phyloP scores from a whole-genome alignment of 1,140 invertebrate genomes.

The Delia radicum region DNA sequence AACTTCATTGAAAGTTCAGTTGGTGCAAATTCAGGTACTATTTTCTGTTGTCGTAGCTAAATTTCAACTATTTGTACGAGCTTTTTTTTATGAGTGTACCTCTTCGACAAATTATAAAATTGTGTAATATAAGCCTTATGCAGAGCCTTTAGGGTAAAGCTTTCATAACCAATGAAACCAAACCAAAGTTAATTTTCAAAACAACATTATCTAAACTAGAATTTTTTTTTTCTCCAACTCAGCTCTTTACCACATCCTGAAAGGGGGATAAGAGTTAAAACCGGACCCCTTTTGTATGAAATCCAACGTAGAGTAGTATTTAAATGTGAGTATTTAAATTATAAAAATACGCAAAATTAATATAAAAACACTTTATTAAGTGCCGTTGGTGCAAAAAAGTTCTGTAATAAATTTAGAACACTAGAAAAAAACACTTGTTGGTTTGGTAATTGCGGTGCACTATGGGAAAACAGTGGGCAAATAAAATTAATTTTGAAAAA shows the following conservation, averaged over 20 bases:
- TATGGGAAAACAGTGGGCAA: background rate
- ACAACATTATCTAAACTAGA: slow-evolving; percentile 21
- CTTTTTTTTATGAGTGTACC: background rate
- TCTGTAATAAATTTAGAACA: background rate
- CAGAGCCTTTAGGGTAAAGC: background rate
- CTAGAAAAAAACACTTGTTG: background rate
- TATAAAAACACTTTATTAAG: background rate
- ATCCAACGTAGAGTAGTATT: no score
- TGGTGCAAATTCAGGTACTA: no score
- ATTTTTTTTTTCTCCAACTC: background rate
- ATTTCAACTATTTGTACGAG: no score
- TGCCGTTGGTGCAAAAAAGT: background rate
- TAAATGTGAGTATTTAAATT: no score
- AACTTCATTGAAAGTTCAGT: no score
- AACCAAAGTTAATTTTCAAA: slow-evolving; percentile 50
- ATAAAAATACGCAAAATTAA: background rate
- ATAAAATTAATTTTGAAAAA: no score
- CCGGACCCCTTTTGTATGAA: no score
- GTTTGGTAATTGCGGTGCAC: background rate
- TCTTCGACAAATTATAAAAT: background rate
- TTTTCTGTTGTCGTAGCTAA: no score
- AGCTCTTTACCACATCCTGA: background rate
- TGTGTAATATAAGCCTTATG: background rate
- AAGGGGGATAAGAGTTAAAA: background rate
- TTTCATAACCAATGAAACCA: slow-evolving; percentile 14